A percentile compares a stretch with the other conserved stretches of the same genome.
phyloP scores from a whole-genome alignment of 2,113 vertebrate genomes.

The Chionis minor region DNA sequence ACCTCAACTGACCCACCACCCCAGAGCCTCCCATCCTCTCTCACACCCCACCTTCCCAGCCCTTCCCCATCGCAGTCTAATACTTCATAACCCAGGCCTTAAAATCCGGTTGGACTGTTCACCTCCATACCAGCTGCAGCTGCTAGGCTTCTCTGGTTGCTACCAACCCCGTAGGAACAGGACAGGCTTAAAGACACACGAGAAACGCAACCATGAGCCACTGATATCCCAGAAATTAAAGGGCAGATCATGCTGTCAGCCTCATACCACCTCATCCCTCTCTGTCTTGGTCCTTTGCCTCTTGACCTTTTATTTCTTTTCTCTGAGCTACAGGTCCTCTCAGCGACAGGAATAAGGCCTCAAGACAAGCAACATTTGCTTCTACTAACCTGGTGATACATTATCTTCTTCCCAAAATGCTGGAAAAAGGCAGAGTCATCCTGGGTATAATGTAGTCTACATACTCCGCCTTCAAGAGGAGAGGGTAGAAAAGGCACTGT shows the following conservation, averaged over 20 bases:
- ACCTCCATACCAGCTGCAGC: neutral
- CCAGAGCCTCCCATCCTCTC: neutral
- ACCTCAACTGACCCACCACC: accelerated
- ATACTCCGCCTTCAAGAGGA: neutral
- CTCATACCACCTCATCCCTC: neutral
- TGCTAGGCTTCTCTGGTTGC: neutral
- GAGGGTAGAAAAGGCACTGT: neutral
- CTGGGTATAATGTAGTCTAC: neutral
- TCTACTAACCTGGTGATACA: neutral
- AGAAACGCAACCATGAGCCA: accelerated
- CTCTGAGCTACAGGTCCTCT: neutral
- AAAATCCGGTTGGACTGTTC: neutral
- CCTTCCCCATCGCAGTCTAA: neutral
- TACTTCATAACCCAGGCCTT: neutral
- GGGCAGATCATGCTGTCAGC: neutral
- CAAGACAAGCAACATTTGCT: neutral
- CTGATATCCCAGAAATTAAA: neutral
- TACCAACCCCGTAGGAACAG: neutral
- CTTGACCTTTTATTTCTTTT: neutral
- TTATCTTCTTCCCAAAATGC: neutral
- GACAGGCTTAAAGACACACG: neutral
- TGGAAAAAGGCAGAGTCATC: neutral
- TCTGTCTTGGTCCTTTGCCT: neutral
- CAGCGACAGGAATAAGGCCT: neutral
- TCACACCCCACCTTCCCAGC: neutral